Evolutionary conservation across 2,888 invertebrate genomes (phyloP).

Genomic region (Ditylenchus weischeri): DNA sequence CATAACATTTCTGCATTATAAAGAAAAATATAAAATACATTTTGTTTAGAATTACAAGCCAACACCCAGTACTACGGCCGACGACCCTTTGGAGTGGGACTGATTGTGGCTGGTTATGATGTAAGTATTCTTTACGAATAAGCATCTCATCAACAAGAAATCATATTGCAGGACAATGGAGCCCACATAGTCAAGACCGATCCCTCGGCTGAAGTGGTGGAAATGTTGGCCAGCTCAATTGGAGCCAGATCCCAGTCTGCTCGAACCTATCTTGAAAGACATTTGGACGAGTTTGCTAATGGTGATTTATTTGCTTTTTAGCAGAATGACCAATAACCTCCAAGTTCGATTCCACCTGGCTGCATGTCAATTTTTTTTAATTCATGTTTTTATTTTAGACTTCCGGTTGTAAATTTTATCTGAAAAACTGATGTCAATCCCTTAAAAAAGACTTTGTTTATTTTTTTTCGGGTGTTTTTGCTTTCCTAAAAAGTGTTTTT

Average conservation of each 20-base stretch:
- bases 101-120: conserved; percentile 94
- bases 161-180: conserved; percentile 73
- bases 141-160: too few relatives aligned
- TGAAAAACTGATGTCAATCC: too few relatives aligned
- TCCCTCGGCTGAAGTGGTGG: conserved; percentile 94
- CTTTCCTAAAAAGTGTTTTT: too few relatives aligned
- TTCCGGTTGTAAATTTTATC: too few relatives aligned
- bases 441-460: too few relatives aligned
- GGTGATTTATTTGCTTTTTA: conserved; percentile 23
- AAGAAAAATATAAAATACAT: too few relatives aligned
- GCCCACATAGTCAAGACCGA: conserved; percentile 96
- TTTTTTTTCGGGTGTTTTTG: too few relatives aligned
- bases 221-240: conserved; percentile 97
- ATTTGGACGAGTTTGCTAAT: conserved; percentile 71
- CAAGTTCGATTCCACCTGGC: too few relatives aligned
- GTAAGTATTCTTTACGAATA: conserved; percentile 63
- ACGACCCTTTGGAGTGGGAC: conserved; percentile 92
- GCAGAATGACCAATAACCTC: neutral
- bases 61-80: conserved; percentile 96
- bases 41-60: conserved; percentile 74
- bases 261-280: conserved; percentile 90
- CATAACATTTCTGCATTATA: too few relatives aligned
- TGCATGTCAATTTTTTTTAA: too few relatives aligned
- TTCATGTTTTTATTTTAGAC: too few relatives aligned
- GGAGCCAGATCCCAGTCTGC: conserved; percentile 96